Evolutionary conservation across 2,888 invertebrate genomes (phyloP).

Genomic region (Spicauda simplicius): DNA sequence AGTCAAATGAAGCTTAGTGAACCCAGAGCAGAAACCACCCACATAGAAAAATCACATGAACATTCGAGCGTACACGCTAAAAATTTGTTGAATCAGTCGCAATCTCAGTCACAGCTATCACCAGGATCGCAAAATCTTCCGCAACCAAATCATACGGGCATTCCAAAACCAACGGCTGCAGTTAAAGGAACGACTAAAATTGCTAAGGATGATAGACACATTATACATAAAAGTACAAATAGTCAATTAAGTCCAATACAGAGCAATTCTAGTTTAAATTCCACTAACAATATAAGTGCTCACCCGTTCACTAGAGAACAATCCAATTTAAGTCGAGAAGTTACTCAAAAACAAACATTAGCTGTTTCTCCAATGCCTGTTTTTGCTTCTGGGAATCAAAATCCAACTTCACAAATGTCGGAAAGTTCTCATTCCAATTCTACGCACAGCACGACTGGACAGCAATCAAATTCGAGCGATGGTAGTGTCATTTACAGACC

Average conservation of each 20-base stretch:
- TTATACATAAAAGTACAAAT: constrained; percentile 83
- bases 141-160: constrained; percentile 83
- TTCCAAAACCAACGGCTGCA: constrained; percentile 96
- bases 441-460: constrained; percentile 87
- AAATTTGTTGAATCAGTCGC: constrained; percentile 55
- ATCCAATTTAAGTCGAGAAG: constrained; percentile 80
- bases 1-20: constrained; percentile 76
- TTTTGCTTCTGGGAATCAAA: constrained; percentile 61
- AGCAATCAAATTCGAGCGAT: constrained; percentile 89
- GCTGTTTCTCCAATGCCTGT: constrained; percentile 92
- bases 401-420: constrained; percentile 83
- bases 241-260: constrained; percentile 84
- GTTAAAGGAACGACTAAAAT: constrained; percentile 95
- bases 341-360: constrained; percentile 79
- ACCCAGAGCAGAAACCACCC: constrained; percentile 55
- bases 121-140: constrained; percentile 76
- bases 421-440: constrained; percentile 87
- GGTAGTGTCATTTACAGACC: constrained; percentile 90
- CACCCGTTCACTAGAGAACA: constrained; percentile 80
- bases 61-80: constrained; percentile 52
- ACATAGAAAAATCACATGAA: constrained; percentile 55
- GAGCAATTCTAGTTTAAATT: constrained; percentile 84
- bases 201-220: constrained; percentile 83
- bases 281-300: constrained; percentile 77
- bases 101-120: constrained; percentile 52